These are phyloP conservation scores for Aselliscus stoliczkanus DNA, from an alignment of 2,797 vertebrate species.

Conservation along the genomic window DNA sequence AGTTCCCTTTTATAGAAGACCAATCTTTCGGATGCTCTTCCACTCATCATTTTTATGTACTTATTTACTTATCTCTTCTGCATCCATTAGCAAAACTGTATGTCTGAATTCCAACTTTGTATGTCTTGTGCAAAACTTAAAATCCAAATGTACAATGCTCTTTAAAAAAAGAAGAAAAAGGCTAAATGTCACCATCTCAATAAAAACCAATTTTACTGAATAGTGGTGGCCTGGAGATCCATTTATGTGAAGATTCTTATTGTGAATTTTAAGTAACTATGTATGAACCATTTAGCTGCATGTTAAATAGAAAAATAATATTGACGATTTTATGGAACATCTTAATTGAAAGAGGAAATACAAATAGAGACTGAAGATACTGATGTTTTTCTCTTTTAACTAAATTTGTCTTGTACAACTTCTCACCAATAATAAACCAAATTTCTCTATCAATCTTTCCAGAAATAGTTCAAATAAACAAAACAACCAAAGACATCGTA, in stretches of 20 bases:
- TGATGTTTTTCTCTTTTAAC: neutral
- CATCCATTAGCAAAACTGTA: neutral
- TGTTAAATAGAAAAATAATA: slow-evolving; percentile 12
- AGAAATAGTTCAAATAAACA: slow-evolving; percentile 12
- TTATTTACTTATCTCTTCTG: slow-evolving; percentile 10
- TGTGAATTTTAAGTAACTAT: slow-evolving; percentile 47
- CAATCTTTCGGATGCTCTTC: slow-evolving; percentile 28
- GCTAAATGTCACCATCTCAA: neutral
- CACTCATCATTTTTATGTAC: neutral
- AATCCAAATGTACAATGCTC: neutral
- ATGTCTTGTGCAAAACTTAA: slow-evolving; percentile 8
- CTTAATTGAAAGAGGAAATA: slow-evolving; percentile 38
- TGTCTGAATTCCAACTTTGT: slow-evolving; percentile 20
- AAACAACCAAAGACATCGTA: neutral
- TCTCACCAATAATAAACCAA: neutral
- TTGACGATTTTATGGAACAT: neutral
- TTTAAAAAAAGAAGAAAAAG: neutral
- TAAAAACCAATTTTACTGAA: neutral
- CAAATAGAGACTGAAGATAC: neutral
- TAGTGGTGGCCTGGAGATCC: neutral
- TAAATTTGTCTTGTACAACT: neutral
- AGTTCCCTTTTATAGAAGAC: neutral
- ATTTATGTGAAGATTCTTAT: neutral
- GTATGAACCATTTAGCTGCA: neutral
- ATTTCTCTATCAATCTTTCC: neutral